phyloP scores from a whole-genome alignment of 1,140 invertebrate genomes.

The Pseudomyrmex gracilis region DNA sequence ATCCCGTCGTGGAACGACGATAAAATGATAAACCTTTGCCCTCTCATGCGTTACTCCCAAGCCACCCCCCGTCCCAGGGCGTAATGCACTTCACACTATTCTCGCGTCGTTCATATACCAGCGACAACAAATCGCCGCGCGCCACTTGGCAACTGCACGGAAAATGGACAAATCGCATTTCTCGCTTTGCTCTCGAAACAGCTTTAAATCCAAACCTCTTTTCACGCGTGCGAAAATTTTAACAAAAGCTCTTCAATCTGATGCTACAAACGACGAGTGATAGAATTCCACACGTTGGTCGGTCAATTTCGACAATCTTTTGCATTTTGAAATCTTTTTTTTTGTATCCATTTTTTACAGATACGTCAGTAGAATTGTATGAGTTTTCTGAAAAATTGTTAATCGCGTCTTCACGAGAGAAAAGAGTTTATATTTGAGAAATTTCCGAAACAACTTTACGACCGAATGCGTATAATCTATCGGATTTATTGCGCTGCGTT shows the following conservation, averaged over 20 bases:
- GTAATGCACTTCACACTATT: constrained; percentile 41
- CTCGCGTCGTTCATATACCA: constrained; percentile 19
- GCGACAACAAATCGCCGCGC: constrained; percentile 54
- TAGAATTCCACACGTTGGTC: neutral
- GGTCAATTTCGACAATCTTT: neutral
- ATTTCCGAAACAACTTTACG: neutral
- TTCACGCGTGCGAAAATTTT: neutral
- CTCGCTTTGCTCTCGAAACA: neutral
- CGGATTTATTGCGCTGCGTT: constrained; percentile 23
- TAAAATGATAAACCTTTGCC: constrained; percentile 73
- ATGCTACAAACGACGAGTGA: neutral
- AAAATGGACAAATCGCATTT: constrained; percentile 48
- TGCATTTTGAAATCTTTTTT: neutral
- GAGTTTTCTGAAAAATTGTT: neutral
- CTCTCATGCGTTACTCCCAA: constrained; percentile 49
- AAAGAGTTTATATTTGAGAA: neutral
- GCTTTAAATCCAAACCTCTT: neutral
- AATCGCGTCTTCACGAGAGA: no score
- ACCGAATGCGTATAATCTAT: neutral
- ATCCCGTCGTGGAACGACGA: constrained; percentile 28
- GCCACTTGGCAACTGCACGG: constrained; percentile 36
- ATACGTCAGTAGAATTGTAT: no score
- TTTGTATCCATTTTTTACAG: neutral
- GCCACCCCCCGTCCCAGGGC: constrained; percentile 24
- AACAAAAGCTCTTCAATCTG: neutral